Conservation (phyloP, 2,113 vertebrate species). For the Columba livia region DNA sequence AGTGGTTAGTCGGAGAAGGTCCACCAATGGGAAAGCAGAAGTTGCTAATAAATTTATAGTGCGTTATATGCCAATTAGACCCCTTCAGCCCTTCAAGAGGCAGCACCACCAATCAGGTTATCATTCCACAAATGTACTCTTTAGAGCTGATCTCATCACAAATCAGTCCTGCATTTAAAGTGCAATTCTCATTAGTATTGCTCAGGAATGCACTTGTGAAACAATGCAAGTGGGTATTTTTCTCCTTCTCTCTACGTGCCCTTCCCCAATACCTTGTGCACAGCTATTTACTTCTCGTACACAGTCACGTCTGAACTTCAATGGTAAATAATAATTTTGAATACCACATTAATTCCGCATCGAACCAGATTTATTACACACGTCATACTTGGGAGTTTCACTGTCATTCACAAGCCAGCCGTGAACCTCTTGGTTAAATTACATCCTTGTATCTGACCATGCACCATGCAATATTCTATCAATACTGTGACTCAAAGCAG, state of each 20-base stretch:
- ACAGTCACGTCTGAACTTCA: background rate
- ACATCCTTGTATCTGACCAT: background rate
- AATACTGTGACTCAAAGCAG: background rate
- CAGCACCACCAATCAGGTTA: constrained; percentile 37
- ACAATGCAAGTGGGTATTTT: background rate
- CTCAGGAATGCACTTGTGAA: background rate
- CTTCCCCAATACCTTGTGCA: background rate
- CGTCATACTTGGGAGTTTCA: background rate
- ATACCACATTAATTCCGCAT: background rate
- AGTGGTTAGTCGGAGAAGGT: constrained; percentile 60
- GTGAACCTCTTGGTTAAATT: background rate
- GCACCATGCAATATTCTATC: background rate
- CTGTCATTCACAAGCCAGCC: background rate
- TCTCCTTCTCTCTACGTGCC: background rate
- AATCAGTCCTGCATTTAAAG: constrained; percentile 51
- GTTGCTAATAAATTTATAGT: constrained; percentile 76
- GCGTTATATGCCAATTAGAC: constrained; percentile 75
- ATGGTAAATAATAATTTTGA: background rate
- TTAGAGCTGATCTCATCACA: constrained; percentile 35
- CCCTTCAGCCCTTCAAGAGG: constrained; percentile 52
- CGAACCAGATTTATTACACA: background rate
- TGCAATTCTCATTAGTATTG: constrained; percentile 52
- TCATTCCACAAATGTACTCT: constrained; percentile 40
- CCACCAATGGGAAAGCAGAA: constrained; percentile 59
- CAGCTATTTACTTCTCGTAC: background rate